Evolutionary conservation across 2,888 invertebrate species (phyloP).

Genomic region (Epistrophe eligans): DNA sequence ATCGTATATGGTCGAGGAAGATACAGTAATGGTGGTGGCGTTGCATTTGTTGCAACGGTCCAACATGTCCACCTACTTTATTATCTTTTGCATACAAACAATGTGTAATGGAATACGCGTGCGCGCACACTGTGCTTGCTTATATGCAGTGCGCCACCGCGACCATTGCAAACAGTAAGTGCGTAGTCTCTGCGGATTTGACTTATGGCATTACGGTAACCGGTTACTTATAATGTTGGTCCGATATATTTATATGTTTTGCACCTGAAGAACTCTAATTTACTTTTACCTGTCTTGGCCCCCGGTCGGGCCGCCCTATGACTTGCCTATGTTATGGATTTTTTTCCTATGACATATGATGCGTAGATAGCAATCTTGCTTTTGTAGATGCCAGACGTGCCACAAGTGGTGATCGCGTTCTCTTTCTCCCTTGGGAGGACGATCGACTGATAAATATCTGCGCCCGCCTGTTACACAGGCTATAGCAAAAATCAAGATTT

Average conservation of each 20-base stretch:
- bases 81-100: constrained; percentile 68
- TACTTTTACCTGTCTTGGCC: constrained; percentile 54
- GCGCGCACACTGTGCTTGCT: constrained; percentile 24
- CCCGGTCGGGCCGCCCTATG: constrained; percentile 19
- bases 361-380: constrained; percentile 67
- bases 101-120: constrained; percentile 67
- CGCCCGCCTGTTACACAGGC: constrained; percentile 27
- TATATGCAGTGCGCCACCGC: constrained; percentile 1
- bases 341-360: constrained; percentile 66
- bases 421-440: constrained; percentile 61
- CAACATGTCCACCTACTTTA: constrained; percentile 72
- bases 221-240: constrained; percentile 63
- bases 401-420: constrained; percentile 26
- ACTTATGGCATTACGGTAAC: constrained; percentile 57
- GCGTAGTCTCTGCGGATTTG: constrained; percentile 38
- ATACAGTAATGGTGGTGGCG: constrained; percentile 44
- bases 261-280: constrained; percentile 76
- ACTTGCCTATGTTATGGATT: constrained; percentile 40
- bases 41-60: constrained; percentile 67
- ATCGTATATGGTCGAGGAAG: background rate
- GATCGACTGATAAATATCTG: constrained; percentile 52
- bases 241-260: constrained; percentile 55
- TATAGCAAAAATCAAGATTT: constrained; percentile 59
- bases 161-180: constrained; percentile 31
- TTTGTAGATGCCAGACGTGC: constrained; percentile 46